A percentile compares a stretch with the other conserved stretches of the same genome.
phyloP scores from a whole-genome alignment of 2,797 vertebrate species.

The Catostomus latipinnis region DNA sequence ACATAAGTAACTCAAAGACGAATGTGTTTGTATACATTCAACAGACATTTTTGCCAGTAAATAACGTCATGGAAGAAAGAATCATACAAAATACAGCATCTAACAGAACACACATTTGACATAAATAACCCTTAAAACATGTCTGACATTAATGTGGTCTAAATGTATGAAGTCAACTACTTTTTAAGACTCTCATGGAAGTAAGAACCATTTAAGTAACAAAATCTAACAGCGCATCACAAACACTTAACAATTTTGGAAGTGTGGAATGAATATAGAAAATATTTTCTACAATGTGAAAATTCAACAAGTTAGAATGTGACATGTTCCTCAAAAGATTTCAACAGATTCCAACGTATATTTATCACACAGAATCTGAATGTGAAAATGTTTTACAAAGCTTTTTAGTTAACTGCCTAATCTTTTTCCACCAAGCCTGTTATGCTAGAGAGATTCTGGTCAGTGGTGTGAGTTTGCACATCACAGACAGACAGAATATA shows the following conservation, averaged over 20 bases:
- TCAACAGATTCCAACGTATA: background rate
- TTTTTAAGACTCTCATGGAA: background rate
- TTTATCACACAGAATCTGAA: background rate
- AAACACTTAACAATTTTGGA: no score
- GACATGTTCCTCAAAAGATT: background rate
- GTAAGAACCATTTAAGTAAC: background rate
- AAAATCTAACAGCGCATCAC: background rate
- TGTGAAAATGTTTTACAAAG: background rate
- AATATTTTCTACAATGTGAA: background rate
- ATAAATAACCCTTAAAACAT: no score
- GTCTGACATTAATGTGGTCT: no score
- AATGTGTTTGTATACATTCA: background rate
- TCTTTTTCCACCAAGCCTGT: background rate
- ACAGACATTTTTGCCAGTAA: background rate
- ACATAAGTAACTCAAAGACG: background rate
- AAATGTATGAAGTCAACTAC: no score
- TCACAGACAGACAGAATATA: constrained; percentile 16
- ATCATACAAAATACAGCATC: no score
- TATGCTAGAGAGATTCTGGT: constrained; percentile 51
- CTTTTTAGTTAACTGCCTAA: background rate
- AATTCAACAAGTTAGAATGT: no score
- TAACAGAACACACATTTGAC: no score
- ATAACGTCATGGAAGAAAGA: background rate
- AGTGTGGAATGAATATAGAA: background rate
- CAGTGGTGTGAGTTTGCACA: constrained; percentile 64